Evolutionary conservation across 2,888 invertebrate species (phyloP).

Genomic region (Eupelmus urozonus): DNA sequence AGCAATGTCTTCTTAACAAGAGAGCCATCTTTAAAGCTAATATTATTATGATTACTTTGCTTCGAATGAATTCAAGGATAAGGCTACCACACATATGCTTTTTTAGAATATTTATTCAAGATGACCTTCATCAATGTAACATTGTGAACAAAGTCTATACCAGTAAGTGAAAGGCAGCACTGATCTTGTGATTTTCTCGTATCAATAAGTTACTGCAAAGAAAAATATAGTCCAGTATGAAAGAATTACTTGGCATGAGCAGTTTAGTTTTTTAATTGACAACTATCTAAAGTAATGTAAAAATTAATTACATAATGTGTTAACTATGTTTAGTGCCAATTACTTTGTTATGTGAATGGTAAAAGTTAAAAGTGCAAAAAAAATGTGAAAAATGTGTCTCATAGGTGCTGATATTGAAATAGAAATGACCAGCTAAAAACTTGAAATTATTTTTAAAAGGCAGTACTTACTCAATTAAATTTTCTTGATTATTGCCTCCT

Average conservation of each 20-base stretch:
- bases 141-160: constrained; percentile 23
- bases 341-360: neutral
- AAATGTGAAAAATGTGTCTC: constrained; percentile 43
- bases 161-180: constrained; percentile 39
- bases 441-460: too few species aligned
- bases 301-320: neutral
- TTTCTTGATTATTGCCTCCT: constrained; percentile 11
- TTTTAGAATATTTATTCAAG: constrained; percentile 41
- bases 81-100: constrained; percentile 23
- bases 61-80: constrained; percentile 42
- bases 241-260: neutral
- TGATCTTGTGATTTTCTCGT: constrained; percentile 11
- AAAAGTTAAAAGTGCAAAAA: constrained; percentile 27
- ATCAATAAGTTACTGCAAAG: constrained; percentile 45
- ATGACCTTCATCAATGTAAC: constrained; percentile 48
- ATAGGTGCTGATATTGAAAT: neutral
- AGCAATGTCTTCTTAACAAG: neutral
- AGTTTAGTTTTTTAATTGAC: neutral
- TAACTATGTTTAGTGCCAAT: neutral
- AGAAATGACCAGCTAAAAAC: too few species aligned
- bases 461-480: constrained; percentile 42
- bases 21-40: constrained; percentile 18
- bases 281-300: constrained; percentile 4
- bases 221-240: constrained; percentile 25
- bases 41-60: constrained; percentile 11